Conservation (phyloP, 1,140 invertebrate species). For the Bathynomus jamesi region DNA sequence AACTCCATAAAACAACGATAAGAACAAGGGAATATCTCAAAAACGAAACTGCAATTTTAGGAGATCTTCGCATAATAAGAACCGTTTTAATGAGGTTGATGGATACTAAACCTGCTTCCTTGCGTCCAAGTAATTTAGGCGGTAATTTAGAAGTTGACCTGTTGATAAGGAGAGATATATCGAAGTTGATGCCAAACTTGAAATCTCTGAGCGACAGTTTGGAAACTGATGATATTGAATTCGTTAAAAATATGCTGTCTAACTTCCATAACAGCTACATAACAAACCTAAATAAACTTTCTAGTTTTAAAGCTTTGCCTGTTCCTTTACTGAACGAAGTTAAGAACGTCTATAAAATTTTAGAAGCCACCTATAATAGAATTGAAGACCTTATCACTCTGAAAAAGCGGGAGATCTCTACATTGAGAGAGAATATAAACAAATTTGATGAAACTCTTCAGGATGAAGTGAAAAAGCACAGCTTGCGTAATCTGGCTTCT, state of each 20-base stretch:
- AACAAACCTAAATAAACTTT: not conserved
- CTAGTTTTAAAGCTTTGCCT: not conserved
- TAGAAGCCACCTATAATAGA: not conserved
- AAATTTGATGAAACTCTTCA: not conserved
- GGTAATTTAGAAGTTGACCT: too few species aligned
- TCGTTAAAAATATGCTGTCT: not conserved
- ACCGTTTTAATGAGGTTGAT: not conserved
- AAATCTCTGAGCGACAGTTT: too few species aligned
- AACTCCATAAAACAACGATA: not conserved
- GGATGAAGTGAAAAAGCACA: not conserved
- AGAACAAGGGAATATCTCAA: not conserved
- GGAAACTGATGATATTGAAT: not conserved
- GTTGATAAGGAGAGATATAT: not conserved
- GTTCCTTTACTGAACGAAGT: not conserved
- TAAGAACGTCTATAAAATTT: not conserved
- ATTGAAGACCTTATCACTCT: not conserved
- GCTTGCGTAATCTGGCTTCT: not conserved
- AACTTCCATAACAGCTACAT: too few species aligned
- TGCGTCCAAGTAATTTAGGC: too few species aligned
- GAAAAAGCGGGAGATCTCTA: not conserved
- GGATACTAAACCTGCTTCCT: not conserved
- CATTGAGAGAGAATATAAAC: not conserved
- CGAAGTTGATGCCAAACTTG: not conserved
- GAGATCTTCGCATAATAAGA: not conserved
- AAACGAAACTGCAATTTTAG: not conserved